phyloP scores from a whole-genome alignment of 2,797 vertebrate genomes.

The Girardinus metallicus region DNA sequence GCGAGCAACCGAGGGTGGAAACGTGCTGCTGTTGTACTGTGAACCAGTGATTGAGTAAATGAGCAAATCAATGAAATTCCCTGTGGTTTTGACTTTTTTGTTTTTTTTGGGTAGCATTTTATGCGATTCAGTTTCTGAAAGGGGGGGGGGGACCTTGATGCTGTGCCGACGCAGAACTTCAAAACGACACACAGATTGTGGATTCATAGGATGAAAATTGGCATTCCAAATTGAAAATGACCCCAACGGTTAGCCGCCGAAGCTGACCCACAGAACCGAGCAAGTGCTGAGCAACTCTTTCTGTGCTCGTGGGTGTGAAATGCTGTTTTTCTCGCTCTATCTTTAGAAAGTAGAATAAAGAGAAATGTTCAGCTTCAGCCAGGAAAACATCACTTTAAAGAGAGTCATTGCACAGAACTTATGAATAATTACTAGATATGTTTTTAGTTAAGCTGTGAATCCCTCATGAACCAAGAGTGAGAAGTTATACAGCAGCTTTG shows the following conservation, averaged over 20 bases:
- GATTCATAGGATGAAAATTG: conserved; percentile 54
- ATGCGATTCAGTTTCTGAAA: conserved; percentile 53
- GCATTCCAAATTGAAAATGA: conserved; percentile 56
- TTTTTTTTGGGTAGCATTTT: conserved; percentile 48
- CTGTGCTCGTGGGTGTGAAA: not conserved
- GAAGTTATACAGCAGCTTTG: not conserved
- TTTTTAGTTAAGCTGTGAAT: not conserved
- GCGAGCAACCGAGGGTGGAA: conserved; percentile 21
- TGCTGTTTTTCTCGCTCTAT: not conserved
- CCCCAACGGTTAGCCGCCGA: conserved; percentile 32
- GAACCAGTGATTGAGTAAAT: conserved; percentile 50
- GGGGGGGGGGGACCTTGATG: conserved; percentile 5
- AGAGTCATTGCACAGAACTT: not conserved
- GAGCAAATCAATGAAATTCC: conserved; percentile 52
- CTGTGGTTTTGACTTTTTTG: conserved; percentile 57
- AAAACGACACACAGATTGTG: conserved; percentile 50
- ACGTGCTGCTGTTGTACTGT: conserved; percentile 13
- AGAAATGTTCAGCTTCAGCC: not conserved
- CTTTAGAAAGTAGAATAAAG: not conserved
- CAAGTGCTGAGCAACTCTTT: not conserved
- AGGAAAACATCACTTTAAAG: not conserved
- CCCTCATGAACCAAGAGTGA: not conserved
- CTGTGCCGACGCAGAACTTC: conserved; percentile 26
- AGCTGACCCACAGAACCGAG: conserved; percentile 30
- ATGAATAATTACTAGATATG: not conserved